Evolutionary conservation across 2,797 vertebrate genomes (phyloP).

Genomic region (Brachymystax lenok): DNA sequence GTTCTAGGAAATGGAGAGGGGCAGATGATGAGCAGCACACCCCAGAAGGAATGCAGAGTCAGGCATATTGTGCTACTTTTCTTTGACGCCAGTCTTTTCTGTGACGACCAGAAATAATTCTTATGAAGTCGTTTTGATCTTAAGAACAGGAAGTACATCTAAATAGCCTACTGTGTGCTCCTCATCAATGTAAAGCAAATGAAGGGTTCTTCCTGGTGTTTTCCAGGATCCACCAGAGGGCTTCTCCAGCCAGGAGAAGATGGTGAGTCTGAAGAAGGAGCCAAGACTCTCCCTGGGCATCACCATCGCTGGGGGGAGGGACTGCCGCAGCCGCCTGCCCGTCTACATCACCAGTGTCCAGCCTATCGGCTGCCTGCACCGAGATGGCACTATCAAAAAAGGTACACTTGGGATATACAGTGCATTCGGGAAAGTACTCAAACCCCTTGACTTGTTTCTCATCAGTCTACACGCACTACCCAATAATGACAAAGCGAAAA

Average conservation of each 20-base stretch:
- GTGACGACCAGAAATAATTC: neutral
- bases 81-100: neutral
- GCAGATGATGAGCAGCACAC: conserved; percentile 11
- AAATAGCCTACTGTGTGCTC: neutral
- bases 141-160: too few species aligned
- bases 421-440: too few species aligned
- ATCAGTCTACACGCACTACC: too few species aligned
- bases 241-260: conserved; percentile 86
- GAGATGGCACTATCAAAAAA: conserved; percentile 88
- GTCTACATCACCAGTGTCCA: conserved; percentile 93
- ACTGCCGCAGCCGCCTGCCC: conserved; percentile 86
- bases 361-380: conserved; percentile 89
- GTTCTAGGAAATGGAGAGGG: conserved; percentile 13
- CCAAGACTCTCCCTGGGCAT: conserved; percentile 90
- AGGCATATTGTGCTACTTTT: neutral
- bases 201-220: neutral
- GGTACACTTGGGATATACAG: conserved; percentile 67
- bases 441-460: too few species aligned
- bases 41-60: neutral
- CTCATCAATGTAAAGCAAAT: neutral
- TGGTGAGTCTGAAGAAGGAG: conserved; percentile 88
- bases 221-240: conserved; percentile 84
- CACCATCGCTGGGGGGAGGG: conserved; percentile 90
- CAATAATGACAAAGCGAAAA: too few species aligned
- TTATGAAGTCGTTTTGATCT: too few species aligned